Evolutionary conservation across 2,797 vertebrate species (phyloP), one percentile per base, ranked within the genome.

Genomic region (Myiotriccus ornatus): DNA sequence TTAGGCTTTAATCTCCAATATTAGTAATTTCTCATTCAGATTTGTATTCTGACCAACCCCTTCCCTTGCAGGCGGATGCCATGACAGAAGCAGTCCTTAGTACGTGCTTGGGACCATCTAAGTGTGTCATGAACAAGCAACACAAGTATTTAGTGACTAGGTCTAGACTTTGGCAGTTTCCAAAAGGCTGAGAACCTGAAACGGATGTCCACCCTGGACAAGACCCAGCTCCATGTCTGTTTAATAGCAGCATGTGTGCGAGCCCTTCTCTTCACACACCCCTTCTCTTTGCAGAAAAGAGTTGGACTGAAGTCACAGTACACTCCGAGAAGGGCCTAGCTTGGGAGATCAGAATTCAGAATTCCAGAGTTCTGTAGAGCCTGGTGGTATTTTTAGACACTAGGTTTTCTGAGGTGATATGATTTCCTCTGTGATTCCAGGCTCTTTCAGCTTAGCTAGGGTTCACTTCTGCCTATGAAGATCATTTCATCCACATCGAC

Each of bases 171-270:
- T 70, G 27, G 1, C 35, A 67, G n/a, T 2, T 12, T 67, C 34
- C 4, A 4, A 71, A 84, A 78, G 4, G 7, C 50, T 65, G 44
- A 89, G 59, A 89, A 63, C 9, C 14, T 63, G 63, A 24, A 44
- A 32, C 49, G 30, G 1, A 0, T 41, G 11, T 34, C 16, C 2
- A 32, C 7, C 17, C 30, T 41, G 34, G 28, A 35, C 14, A 79
- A 76, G 35, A 59, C 0, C 0, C 8, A 83, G 21, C 3, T 70
- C 8, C 8, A 2, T 47, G 23, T 23, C 12, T 11, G 1, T 55
- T 75, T 64, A 68, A 75, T 13, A 62, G 3, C 43, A 59, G 21
- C 6, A 25, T 3, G 2, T 0, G 3, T 43, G 3, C 7, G 12
- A 39, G 19, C 9, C 10, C 3, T 64, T 71, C 41, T 79, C 14